Percentiles rank a stretch among this genome's conserved stretches.
phyloP scores from a whole-genome alignment of 2,797 vertebrate genomes.

The Rousettus madagascariensis region DNA sequence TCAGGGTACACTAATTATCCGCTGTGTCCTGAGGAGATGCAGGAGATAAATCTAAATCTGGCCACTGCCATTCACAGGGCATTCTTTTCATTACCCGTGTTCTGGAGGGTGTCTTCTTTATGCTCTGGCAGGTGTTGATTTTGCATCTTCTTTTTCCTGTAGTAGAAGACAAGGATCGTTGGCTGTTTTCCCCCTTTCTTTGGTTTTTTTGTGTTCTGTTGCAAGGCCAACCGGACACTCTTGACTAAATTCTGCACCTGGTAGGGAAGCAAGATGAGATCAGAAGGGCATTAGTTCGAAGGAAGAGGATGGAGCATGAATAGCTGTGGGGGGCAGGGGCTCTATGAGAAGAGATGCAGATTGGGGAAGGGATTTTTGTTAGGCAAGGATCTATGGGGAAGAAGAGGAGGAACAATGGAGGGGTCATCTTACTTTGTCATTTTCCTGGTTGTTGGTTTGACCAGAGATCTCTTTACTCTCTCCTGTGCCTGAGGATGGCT shows the following conservation, averaged over 20 bases:
- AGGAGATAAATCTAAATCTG: no score
- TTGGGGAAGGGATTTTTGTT: no score
- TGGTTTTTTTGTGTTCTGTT: neutral
- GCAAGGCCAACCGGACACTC: neutral
- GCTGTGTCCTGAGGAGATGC: no score
- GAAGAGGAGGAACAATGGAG: neutral
- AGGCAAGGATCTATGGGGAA: neutral
- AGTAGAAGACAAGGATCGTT: neutral
- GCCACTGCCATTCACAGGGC: no score
- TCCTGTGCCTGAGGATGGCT: no score
- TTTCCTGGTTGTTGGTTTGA: neutral
- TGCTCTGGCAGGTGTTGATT: neutral
- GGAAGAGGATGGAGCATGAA: neutral
- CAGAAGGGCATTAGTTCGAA: neutral
- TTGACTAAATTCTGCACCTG: neutral
- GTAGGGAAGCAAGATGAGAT: neutral
- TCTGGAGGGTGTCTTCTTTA: neutral
- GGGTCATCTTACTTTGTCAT: neutral
- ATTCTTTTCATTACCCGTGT: no score
- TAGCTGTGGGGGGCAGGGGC: accelerated
- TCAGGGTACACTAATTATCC: no score
- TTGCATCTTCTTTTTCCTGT: neutral
- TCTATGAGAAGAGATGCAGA: neutral
- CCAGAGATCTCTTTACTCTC: neutral
- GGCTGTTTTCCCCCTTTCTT: neutral